phyloP scores from a whole-genome alignment of 2,113 vertebrate species.

The Danio rerio region GRCz12tu NC_133186.1:30194001-30194500 shows the following conservation, averaged over 20 bases:
- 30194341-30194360: no score
- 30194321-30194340: not conserved
- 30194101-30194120: not conserved
- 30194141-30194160: not conserved
- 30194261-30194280: not conserved
- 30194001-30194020: not conserved
- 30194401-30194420: no score
- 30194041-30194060: not conserved
- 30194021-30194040: not conserved
- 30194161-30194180: not conserved
- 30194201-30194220: not conserved
- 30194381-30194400: no score
- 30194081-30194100: not conserved
- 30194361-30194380: no score
- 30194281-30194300: not conserved
- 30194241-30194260: slow-evolving; percentile 5
- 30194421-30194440: no score
- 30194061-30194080: no score
- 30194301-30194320: not conserved
- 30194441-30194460: no score
- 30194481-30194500: no score
- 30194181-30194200: not conserved
- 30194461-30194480: no score
- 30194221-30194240: not conserved
- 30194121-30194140: not conserved